phyloP scores from a whole-genome alignment of 2,113 vertebrate species.

The Megalops atlanticus region DNA sequence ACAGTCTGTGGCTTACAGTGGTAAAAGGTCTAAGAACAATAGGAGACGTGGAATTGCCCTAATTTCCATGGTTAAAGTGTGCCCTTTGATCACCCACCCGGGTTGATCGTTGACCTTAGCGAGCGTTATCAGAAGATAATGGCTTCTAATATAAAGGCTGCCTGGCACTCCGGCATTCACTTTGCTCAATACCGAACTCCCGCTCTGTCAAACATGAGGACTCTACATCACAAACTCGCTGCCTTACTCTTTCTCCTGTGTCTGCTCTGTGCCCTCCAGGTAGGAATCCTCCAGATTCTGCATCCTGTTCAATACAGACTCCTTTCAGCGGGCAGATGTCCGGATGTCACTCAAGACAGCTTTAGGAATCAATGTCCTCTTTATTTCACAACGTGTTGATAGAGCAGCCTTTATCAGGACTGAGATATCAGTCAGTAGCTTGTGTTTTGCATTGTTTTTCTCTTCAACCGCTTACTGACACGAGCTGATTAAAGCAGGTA shows the following conservation, averaged over 20 bases:
- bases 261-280: conserved; percentile 58
- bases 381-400: not conserved
- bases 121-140: conserved; percentile 55
- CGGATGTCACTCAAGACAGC: not conserved
- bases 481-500: too few species aligned
- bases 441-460: not conserved
- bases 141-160: conserved; percentile 51
- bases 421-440: not conserved
- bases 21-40: not conserved
- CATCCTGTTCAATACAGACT: not conserved
- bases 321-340: not conserved
- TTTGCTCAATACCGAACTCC: conserved; percentile 14
- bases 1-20: not conserved
- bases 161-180: not conserved
- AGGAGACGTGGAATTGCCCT: conserved; percentile 60
- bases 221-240: conserved; percentile 47
- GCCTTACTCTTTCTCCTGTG: conserved; percentile 47
- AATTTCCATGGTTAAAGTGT: conserved; percentile 54
- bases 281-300: conserved; percentile 38
- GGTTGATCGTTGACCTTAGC: conserved; percentile 49
- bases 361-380: not conserved
- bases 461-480: not conserved
- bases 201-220: conserved; percentile 50
- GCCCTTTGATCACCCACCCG: conserved; percentile 44
- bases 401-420: not conserved